Evolutionary conservation across 2,888 invertebrate genomes (phyloP), one percentile per base, ranked within the genome.

Genomic region (Thysanoteuthis rhombus): DNA sequence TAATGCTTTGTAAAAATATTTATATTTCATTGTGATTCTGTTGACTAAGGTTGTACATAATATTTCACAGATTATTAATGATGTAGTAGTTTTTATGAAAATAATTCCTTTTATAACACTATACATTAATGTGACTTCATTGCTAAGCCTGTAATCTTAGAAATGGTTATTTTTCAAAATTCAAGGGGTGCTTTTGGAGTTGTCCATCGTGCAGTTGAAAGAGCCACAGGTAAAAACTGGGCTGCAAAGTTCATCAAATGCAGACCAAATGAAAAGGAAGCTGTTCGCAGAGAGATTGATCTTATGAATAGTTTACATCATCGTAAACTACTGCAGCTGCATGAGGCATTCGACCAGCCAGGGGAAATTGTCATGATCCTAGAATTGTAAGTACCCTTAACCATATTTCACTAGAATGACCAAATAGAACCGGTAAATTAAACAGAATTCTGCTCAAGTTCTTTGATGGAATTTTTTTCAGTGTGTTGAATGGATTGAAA

Each of bases 351-450:
- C 94, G 97, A 97, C 94, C 96, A 97, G 94, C 96, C 97, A 75
- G 97, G 97, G 94, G 97, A 97, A 94, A 97, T 97, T 96, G 97
- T 97, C 95, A 97, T 97, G 95, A 97, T 97, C 93, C 96, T 97
- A 39, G 97, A 97, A 96, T 96, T 97, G 97, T 97, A 95, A 97
- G 97, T 96, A 16, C 90, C 91, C 52, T 52, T 52, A 52, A 25
- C 22, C 52, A 25, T 52, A 42, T 42, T 42, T 42, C 3, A 8
- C 42, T 42, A 52, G 22, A 52, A 19, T 1, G 19, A 45, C 45
- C 45, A 45, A 52, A 52, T 28, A 25, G 25, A 52, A 52, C 52
- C 25, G 19, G 19, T 10, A 16, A 45, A 10, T 45, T 45, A 45
- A 45, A 52, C 25, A 25, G 52, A 52, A 52, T 52, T 5, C 3